Evolutionary conservation across 2,888 invertebrate genomes (phyloP), one percentile per base, ranked within the genome.

Genomic region (Acanthosepion esculentum): DNA sequence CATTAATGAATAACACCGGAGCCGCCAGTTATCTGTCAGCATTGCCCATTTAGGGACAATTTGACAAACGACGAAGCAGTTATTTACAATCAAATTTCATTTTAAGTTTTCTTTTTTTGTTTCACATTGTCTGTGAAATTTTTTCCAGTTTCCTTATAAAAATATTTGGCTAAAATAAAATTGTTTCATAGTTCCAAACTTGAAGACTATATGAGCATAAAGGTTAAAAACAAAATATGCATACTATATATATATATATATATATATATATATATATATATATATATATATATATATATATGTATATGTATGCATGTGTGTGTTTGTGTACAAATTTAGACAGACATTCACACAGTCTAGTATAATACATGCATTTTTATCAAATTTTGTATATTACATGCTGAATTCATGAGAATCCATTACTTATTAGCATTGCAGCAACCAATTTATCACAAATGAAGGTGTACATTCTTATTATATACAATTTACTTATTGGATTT

Each of bases 211-310:
- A 91, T 53, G 23, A 29, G 53, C 78, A 50, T n/a, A 91, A 91
- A 91, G 15, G 59, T 94, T 48, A 91, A 55, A 94, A 48, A 92
- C 15, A 92, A 48, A 92, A 92, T 29, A 92, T 92, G 50, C 50
- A 92, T 48, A 33, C 15, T 33, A 41, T 15, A 41, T 41, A 41
- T 41, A 41, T n/a, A n/a, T n/a, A n/a, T n/a, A n/a, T n/a, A n/a
- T n/a, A 91, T 91, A 91, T 91, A 91, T 91, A 92, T 92, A 92
- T 92, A 92, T 48, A 91, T 91, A 91, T 91, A 33, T 92, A 92
- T 48, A 18, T 92, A 20, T 48, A 48, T 92, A 12, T 92, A 91
- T 91, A 91, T 91, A 91, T 91, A 91, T 91, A 91, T 91, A 91
- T 91, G 26, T 92, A 92, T 92, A 92, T 48, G 33, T 91, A 91